Evolutionary conservation across 1,140 invertebrate genomes (phyloP), one percentile per base, ranked within the genome.

Genomic region (Glossosoma conforme): DNA sequence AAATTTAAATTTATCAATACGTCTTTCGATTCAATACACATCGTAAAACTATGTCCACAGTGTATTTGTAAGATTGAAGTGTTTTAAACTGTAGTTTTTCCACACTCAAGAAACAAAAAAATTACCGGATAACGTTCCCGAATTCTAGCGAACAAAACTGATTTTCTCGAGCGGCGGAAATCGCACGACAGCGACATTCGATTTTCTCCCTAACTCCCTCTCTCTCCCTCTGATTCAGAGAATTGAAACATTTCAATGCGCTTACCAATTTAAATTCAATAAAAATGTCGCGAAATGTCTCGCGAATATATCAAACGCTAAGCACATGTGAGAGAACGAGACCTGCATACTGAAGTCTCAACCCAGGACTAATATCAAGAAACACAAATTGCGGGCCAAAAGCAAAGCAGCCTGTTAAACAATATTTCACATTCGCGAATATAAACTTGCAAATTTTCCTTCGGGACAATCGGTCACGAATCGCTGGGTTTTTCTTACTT

Each of bases 291-390:
- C 22, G 18, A 37, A 41, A 41, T 49, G 46, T 49, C 33, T 49
- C 46, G 25, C 46, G 25, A 28, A 49, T 49, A 49, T 49, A 49
- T 49, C 46, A 49, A 40, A 49, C 19, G 36, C 41, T 49, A 40
- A 49, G 13, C 22, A 49, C 30, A 40, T 41, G 37, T 30, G 46
- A 4, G 15, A 18, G 36, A 17, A 33, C 32, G 15, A 33, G 32
- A 33, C n/a, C 15, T 33, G 32, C n/a, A 33, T 33, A 33, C 15
- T 33, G 32, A 33, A 13, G 15, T 11, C 15, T 33, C 11, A 4
- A 3, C 3, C 15, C 32, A 5, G 3, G 15, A 33, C n/a, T 33
- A 33, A 33, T 15, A 33, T 33, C n/a, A 33, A 33, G 15, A 33
- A 13, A 33, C 32, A 11, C 32, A 15, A 15, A 33, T 4, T 33